A percentile compares a stretch with the other conserved stretches of the same genome.
phyloP scores from a whole-genome alignment of 1,140 invertebrate genomes.

The Drosophila nigrodunni region DNA sequence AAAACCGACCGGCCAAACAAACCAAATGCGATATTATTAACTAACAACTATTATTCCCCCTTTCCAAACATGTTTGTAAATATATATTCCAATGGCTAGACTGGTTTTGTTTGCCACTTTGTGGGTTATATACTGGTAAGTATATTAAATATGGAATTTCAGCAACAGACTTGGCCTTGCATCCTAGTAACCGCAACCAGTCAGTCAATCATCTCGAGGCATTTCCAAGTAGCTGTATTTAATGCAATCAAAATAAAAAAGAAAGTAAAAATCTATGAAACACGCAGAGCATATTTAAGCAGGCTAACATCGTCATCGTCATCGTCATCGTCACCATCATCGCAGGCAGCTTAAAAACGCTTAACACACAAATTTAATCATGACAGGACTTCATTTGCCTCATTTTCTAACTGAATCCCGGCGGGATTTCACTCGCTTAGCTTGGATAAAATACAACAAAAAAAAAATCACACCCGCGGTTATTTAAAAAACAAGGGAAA shows the following conservation, averaged over 20 bases:
- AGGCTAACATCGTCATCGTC: conserved; percentile 30
- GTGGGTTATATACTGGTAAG: not conserved
- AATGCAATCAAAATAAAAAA: conserved; percentile 64
- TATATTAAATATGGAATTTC: conserved; percentile 6
- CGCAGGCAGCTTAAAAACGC: conserved; percentile 60
- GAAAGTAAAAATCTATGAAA: conserved; percentile 20
- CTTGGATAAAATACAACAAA: conserved; percentile 10
- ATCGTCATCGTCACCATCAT: conserved; percentile 1
- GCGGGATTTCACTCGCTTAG: conserved; percentile 42
- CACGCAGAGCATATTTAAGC: conserved; percentile 73
- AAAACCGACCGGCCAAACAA: conserved; percentile 48
- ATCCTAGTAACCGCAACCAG: conserved; percentile 62
- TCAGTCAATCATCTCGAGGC: conserved; percentile 45
- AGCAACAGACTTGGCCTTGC: conserved; percentile 33
- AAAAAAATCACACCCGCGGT: conserved; percentile 75
- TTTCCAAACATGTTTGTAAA: not conserved
- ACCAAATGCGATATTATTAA: conserved; percentile 47
- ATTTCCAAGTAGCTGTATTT: conserved; percentile 36
- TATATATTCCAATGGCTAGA: conserved; percentile 16
- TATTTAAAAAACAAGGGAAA: conserved; percentile 74
- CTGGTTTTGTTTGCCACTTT: conserved; percentile 26
- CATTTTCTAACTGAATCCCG: not conserved
- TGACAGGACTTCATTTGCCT: conserved; percentile 27
- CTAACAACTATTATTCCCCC: conserved; percentile 18
- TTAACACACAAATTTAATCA: conserved; percentile 80